These are phyloP conservation scores for Columba guinea DNA, from an alignment of 2,797 vertebrate genomes.

Conservation along the genomic window DNA sequence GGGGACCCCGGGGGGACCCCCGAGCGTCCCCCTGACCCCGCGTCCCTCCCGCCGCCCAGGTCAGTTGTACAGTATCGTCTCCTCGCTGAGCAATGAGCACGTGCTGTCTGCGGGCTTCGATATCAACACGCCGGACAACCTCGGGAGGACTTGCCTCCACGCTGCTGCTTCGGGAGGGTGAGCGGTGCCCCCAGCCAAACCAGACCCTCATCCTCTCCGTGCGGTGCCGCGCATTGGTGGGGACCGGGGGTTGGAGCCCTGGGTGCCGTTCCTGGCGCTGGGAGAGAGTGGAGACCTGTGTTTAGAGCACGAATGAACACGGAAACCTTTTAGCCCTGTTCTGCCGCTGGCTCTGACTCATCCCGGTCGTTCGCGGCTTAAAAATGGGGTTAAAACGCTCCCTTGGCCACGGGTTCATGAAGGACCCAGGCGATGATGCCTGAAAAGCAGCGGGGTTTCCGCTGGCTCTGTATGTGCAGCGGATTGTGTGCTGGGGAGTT, in stretches of 20 bases:
- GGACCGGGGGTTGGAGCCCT: not conserved
- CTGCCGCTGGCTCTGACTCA: not conserved
- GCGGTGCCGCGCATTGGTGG: too few relatives aligned
- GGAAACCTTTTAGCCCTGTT: not conserved
- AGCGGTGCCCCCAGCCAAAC: not conserved
- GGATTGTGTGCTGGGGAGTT: rapidly evolving
- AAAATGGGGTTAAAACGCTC: not conserved
- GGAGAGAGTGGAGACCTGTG: not conserved
- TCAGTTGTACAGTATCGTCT: constrained; percentile 99
- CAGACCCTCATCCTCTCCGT: too few relatives aligned
- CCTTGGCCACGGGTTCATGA: not conserved
- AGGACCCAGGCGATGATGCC: not conserved
- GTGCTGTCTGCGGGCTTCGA: constrained; percentile 96
- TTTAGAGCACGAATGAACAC: not conserved
- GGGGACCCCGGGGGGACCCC: not conserved
- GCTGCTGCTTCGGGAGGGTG: constrained; percentile 98
- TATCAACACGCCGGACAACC: constrained; percentile 96
- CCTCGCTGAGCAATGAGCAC: constrained; percentile 97
- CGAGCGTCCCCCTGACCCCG: not conserved
- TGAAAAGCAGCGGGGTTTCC: not conserved
- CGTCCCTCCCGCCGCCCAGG: constrained; percentile 71
- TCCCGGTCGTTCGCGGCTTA: not conserved
- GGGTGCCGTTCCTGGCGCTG: not conserved
- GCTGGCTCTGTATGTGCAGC: not conserved
- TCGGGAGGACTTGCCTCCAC: constrained; percentile 97